Evolutionary conservation across 2,888 invertebrate genomes (phyloP).

Genomic region (Amiota mariae): DNA sequence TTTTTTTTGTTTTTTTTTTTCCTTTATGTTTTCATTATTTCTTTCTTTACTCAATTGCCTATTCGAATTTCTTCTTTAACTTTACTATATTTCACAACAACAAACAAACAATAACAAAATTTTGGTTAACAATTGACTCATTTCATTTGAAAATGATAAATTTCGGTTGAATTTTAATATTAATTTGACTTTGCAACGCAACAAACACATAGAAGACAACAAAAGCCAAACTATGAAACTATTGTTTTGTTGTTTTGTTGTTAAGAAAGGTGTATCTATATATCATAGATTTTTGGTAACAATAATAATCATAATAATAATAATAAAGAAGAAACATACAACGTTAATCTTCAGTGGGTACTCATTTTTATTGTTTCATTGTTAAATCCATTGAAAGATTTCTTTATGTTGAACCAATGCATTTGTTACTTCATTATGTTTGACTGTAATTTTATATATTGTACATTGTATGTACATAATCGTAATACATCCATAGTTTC

Average conservation of each 20-base stretch:
- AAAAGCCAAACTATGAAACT: constrained; percentile 4
- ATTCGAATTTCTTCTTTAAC: constrained; percentile 5
- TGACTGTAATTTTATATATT: too few relatives aligned
- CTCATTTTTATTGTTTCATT: too few relatives aligned
- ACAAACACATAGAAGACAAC: constrained; percentile 38
- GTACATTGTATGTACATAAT: too few relatives aligned
- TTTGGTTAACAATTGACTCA: not conserved
- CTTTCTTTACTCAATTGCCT: not conserved
- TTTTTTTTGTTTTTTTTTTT: not conserved
- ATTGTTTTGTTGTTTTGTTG: constrained; percentile 3
- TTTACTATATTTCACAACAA: not conserved
- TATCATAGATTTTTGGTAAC: not conserved
- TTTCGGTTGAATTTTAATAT: constrained; percentile 47
- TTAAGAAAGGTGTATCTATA: not conserved
- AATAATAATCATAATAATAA: constrained; percentile 27
- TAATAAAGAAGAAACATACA: too few relatives aligned
- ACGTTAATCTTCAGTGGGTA: too few relatives aligned
- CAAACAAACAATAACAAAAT: too few relatives aligned
- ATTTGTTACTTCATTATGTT: too few relatives aligned
- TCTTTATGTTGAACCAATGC: too few relatives aligned
- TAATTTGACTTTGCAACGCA: constrained; percentile 56
- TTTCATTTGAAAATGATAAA: constrained; percentile 53
- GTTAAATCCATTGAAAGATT: too few relatives aligned
- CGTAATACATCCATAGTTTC: too few relatives aligned
- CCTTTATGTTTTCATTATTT: constrained; percentile 1